Base-by-base conservation (phyloP, 2,888 invertebrate species). In the Chymomyza amoena region DNA sequence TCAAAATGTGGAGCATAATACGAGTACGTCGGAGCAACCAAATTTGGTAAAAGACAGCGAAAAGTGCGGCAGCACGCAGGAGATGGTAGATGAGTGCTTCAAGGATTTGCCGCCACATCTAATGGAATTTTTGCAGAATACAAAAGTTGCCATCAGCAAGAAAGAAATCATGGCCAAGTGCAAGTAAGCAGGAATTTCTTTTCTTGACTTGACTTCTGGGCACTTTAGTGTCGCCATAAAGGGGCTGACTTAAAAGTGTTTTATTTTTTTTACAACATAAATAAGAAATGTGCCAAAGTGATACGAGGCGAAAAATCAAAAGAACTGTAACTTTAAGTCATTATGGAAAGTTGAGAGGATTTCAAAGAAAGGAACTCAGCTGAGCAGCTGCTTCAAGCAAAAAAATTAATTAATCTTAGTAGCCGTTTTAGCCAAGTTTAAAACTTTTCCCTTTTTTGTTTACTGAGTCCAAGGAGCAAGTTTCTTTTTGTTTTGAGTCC, bases 1-100 rank as follows among this genome's bases (percentile, higher is more conserved):
- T 25, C 57, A 57, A 57, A 57, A 57, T 25, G 57, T 18, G 2
- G 18, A 13, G 15, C 10, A 54, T 2, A 45, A 45, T 3, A 0
- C 39, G 13, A 13, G 39, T 7, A 45, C 39, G n/a, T n/a, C n/a
- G 13, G 13, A 13, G 39, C 39, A 45, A 45, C 10, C 39, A 45
- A 10, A 13, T 45, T 36, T 36, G 7, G 39, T 45, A 4, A 13
- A 2, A 10, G 28, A 57, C 15, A 25, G 28, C 15, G 72, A 86
- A n/a, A 74, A 84, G 39, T 92, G 92, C 62, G 91, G 91, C 45
- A 88, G 87, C 68, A 87, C 88, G 3, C 79, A 90, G 61, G 85
- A 86, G 66, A 90, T 92, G 87, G 88, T 90, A 0, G 89, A 91
- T 56, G 89, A 89, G 69, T 91, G 91, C 68, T 92, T 91, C 68